These are phyloP conservation scores for Tachystola acroxantha DNA, from an alignment of 2,888 invertebrate species.

Conservation along the genomic window DNA sequence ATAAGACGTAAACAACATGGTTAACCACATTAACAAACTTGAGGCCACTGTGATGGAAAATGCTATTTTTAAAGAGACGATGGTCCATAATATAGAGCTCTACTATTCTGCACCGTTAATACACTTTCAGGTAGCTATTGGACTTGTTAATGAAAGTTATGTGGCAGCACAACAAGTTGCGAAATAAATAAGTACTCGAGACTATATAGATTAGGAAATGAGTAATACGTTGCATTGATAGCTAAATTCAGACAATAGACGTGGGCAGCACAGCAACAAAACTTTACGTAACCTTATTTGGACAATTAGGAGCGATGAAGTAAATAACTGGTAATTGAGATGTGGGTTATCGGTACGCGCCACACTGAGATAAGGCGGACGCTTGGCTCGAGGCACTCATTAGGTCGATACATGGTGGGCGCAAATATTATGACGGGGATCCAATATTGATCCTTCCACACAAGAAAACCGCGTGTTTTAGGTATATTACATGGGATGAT, in stretches of 20 bases:
- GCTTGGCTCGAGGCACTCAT: constrained; percentile 34
- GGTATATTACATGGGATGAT: constrained; percentile 19
- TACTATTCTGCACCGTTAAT: too few relatives aligned
- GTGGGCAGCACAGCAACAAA: constrained; percentile 25
- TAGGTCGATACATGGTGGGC: constrained; percentile 17
- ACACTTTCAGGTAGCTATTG: too few relatives aligned
- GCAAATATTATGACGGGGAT: constrained; percentile 34
- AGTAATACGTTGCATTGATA: constrained; percentile 21
- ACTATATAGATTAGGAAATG: constrained; percentile 31
- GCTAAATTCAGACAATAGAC: constrained; percentile 35
- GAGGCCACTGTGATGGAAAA: constrained; percentile 15
- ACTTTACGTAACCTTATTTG: constrained; percentile 49
- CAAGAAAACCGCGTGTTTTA: constrained; percentile 18
- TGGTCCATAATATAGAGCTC: too few relatives aligned
- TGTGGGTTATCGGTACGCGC: constrained; percentile 54
- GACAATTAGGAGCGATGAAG: constrained; percentile 46
- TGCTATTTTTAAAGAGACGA: too few relatives aligned
- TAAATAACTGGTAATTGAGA: constrained; percentile 47
- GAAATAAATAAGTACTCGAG: constrained; percentile 24
- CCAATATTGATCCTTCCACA: constrained; percentile 26
- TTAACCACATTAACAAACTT: constrained; percentile 33
- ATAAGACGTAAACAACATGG: constrained; percentile 43
- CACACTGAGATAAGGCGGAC: constrained; percentile 19
- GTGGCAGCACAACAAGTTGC: constrained; percentile 31
- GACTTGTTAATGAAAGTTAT: constrained; percentile 21